Evolutionary conservation across 2,888 invertebrate species (phyloP), one percentile per base, ranked within the genome.

Genomic region (Drymonia ruficornis): DNA sequence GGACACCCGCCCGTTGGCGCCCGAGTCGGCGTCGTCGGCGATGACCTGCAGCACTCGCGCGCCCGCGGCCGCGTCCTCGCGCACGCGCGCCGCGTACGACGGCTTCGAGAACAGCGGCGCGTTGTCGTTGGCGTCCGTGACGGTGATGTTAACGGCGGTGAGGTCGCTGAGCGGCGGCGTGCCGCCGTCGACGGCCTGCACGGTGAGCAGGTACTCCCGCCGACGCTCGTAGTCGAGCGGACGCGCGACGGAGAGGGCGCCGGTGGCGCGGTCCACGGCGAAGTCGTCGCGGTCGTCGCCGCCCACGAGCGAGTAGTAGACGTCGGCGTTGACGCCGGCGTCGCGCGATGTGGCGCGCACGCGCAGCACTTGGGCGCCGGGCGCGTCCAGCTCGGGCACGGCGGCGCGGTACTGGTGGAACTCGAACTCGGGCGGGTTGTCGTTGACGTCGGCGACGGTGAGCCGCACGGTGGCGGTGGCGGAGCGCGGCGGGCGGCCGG

Each of bases 361-460:
- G 70, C 95, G 94, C 15, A 96, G 94, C 13, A 99, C 95, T 86
- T 97, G 96, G 0, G 97, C 95, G 54, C 97, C 97, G 51, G 96
- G 93, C 2, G 95, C 93, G 67, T 96, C 95, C 56, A 96, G 94
- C 91, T 99, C 98, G 1, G 96, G 94, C 29, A 98, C 95, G 43
- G 94, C 90, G 18, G 96, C 96, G 68, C 94, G 94, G 86, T 98
- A 99, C 65, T 95, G 95, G 71, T 96, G 96, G 56, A 95, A 95
- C 59, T 96, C 96, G 86, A 99, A 99, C 88, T 97, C 97, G 11
- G 99, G 99, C 28, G 98, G 98, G 93, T 99, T 99, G 88, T 99
- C 99, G 80, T 97, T 98, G 62, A 98, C 97, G 86, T 99, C 98
- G 80, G 97, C 95, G 16, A 98, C 97, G 78, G 96, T 95, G 45